phyloP scores from a whole-genome alignment of 2,888 invertebrate species.

The Bombylius discolor region DNA sequence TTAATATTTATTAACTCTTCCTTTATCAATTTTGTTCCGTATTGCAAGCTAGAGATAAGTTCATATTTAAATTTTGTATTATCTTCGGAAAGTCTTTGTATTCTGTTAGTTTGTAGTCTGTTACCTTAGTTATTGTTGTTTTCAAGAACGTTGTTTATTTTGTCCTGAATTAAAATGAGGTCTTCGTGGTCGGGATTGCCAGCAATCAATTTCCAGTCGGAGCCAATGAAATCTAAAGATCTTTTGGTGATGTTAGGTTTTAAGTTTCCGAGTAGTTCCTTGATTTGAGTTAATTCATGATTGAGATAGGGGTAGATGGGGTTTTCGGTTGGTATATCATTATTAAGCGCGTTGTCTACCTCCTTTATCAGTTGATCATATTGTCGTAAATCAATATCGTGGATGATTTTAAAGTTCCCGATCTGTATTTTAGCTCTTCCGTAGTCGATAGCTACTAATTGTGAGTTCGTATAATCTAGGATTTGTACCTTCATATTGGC shows the following conservation, averaged over 20 bases:
- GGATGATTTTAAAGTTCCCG: constrained; percentile 1
- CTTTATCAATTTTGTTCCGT: constrained; percentile 5
- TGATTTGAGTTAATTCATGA: background rate
- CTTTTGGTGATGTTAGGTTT: background rate
- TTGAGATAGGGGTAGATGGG: background rate
- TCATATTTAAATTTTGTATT: background rate
- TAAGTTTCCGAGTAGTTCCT: background rate
- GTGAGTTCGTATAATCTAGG: background rate
- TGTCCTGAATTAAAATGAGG: background rate
- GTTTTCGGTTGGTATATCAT: background rate
- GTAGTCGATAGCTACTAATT: background rate
- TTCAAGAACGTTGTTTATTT: constrained; percentile 2
- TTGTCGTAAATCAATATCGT: background rate
- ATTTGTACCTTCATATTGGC: constrained; percentile 10
- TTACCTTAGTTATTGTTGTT: too few species aligned
- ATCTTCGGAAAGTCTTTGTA: background rate
- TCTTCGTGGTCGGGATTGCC: background rate
- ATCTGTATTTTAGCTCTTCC: background rate
- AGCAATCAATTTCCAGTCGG: constrained; percentile 1
- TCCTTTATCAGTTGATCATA: background rate
- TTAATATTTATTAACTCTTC: constrained; percentile 10
- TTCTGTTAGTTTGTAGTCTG: too few species aligned
- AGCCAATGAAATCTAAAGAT: background rate
- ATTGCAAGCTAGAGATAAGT: background rate
- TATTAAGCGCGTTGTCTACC: background rate